Evolutionary conservation across 2,113 vertebrate genomes (phyloP), one percentile per base, ranked within the genome.

Genomic region (Hippopotamus amphibius): DNA sequence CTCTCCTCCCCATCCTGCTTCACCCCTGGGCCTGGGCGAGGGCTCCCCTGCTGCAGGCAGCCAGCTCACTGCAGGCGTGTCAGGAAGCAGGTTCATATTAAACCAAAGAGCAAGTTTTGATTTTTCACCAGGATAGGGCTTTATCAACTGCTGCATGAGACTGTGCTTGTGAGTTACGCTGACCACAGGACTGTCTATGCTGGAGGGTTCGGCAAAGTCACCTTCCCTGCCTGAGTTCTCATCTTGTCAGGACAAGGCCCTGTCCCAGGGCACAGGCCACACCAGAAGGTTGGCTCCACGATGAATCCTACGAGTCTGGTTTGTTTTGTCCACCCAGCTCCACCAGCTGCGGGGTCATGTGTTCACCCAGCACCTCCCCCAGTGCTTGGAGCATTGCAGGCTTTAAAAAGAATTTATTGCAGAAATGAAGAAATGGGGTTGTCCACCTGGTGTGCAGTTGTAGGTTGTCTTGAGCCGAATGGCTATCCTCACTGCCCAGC

Each of bases 341-440:
- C 0, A 2, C 10, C 0, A 4, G 4, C 17, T 43, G 65, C 15
- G 8, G 0, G 28, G 5, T 22, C 0, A 0, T 0, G 2, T 0
- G 2, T 4, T 30, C 17, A 26, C 12, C 6, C 13, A 59, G 69
- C 48, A 10, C 33, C 37, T 19, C 0, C 0, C 5, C 19, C 43
- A 4, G n/a, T 0, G 21, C 57, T 12, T 8, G n/a, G 19, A 4
- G 0, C 9, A 0, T 12, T 6, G 7, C 1, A 7, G 33, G 17
- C 43, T 24, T 24, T 59, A 14, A 37, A n/a, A n/a, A 79, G 43
- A 13, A 7, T 37, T 30, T 24, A 22, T 1, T n/a, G 53, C 24
- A 55, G 41, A 50, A 30, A 26, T 10, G 14, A 65, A 55, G 69
- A 68, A 41, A 26, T 0, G 3, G 8, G 77, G 43, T 13, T 21